Evolutionary conservation across 1,140 invertebrate genomes (phyloP).

Genomic region (Sitophilus oryzae): DNA sequence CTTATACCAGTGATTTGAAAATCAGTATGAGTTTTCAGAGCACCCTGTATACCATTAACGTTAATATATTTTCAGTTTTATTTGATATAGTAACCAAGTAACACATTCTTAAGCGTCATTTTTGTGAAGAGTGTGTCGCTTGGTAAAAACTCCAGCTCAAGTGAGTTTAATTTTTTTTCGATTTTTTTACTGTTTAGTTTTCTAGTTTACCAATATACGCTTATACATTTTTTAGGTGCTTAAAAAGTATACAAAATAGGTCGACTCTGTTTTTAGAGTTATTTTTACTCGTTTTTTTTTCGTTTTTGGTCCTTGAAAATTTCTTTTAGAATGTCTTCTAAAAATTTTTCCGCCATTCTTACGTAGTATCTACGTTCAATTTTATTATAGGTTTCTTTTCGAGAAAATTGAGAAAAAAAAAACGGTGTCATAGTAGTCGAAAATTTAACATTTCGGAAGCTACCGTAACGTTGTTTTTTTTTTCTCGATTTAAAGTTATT

Average conservation of each 20-base stretch:
- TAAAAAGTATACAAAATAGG: conserved; percentile 14
- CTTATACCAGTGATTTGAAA: conserved; percentile 1
- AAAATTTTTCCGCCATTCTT: neutral
- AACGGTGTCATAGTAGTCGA: too few species aligned
- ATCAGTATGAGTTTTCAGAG: neutral
- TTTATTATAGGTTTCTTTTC: neutral
- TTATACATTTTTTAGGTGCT: conserved; percentile 20
- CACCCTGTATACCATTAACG: conserved; percentile 8
- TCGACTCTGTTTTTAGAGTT: conserved; percentile 16
- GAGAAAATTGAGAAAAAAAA: neutral
- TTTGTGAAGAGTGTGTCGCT: neutral
- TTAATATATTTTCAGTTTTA: neutral
- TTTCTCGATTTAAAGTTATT: too few species aligned
- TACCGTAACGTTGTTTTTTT: too few species aligned
- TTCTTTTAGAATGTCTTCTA: too few species aligned
- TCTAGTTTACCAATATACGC: conserved; percentile 10
- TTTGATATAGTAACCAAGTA: too few species aligned
- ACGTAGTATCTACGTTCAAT: conserved; percentile 16
- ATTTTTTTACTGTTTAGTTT: too few species aligned
- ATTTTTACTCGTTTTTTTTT: neutral
- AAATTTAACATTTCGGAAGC: too few species aligned
- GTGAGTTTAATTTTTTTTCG: neutral
- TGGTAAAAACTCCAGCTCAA: neutral
- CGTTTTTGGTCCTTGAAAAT: too few species aligned
- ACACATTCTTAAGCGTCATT: too few species aligned